Evolutionary conservation across 1,140 invertebrate species (phyloP).

Genomic region (Nomia melanderi): DNA sequence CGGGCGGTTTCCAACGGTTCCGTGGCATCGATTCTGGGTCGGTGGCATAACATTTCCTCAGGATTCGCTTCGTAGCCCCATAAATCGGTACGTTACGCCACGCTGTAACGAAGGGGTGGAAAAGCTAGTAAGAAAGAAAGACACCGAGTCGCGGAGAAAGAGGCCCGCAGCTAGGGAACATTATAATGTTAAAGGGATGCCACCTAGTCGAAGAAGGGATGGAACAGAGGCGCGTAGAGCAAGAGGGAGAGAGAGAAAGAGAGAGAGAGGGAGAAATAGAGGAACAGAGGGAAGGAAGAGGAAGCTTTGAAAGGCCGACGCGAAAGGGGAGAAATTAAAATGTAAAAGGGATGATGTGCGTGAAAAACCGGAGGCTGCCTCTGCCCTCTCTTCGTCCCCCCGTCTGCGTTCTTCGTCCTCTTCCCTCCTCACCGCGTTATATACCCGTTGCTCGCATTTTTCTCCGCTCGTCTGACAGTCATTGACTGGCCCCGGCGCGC

Average conservation of each 20-base stretch:
- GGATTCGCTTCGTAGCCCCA: conserved; percentile 69
- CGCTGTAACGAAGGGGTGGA: conserved; percentile 64
- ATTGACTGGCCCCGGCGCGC: conserved; percentile 52
- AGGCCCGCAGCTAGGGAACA: conserved; percentile 61
- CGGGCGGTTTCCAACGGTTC: conserved; percentile 69
- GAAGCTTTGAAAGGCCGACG: conserved; percentile 72
- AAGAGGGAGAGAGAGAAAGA: not conserved
- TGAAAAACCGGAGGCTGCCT: conserved; percentile 70
- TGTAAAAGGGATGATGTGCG: conserved; percentile 79
- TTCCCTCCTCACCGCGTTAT: conserved; percentile 18
- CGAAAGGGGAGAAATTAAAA: conserved; percentile 80
- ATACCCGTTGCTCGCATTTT: conserved; percentile 46
- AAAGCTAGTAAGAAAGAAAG: conserved; percentile 47
- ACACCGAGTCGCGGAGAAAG: conserved; percentile 44
- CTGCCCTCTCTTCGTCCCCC: conserved; percentile 9
- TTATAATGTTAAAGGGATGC: conserved; percentile 79
- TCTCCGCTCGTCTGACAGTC: conserved; percentile 51
- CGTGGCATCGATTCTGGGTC: conserved; percentile 71
- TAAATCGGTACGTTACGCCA: conserved; percentile 75
- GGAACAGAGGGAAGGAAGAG: conserved; percentile 18
- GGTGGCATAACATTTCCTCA: conserved; percentile 76
- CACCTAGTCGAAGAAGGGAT: conserved; percentile 59
- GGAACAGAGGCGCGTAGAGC: conserved; percentile 25
- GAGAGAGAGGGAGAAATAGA: not conserved
- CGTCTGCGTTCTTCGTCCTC: conserved; percentile 1